Percentiles rank a stretch among this genome's conserved stretches.
phyloP scores from a whole-genome alignment of 2,113 vertebrate species.

The Tetraodon nigroviridis region DNA sequence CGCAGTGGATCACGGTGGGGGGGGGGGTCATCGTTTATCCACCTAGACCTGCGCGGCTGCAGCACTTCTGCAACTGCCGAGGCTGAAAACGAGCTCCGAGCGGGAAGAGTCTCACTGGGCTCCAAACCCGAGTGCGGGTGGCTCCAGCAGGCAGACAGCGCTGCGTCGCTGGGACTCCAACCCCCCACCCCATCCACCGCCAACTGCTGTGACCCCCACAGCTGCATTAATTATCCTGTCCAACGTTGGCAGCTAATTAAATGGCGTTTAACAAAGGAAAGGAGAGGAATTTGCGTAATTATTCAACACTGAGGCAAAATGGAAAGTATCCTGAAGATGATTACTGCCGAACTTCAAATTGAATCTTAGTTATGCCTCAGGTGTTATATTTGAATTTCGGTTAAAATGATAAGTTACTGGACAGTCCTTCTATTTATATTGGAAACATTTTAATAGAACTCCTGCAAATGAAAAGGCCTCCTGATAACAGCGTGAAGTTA shows the following conservation, averaged over 20 bases:
- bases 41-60: constrained; percentile 10
- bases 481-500: not conserved
- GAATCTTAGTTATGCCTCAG: constrained; percentile 53
- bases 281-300: constrained; percentile 66
- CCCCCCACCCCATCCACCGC: constrained; percentile 8
- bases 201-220: constrained; percentile 44
- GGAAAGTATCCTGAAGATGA: constrained; percentile 49
- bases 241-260: constrained; percentile 75
- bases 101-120: constrained; percentile 25
- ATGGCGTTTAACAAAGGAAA: constrained; percentile 69
- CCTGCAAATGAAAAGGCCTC: constrained; percentile 8
- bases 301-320: constrained; percentile 70
- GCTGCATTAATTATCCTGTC: constrained; percentile 74
- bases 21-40: constrained; percentile 21
- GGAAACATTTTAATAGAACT: constrained; percentile 6
- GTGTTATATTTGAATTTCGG: constrained; percentile 28
- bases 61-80: constrained; percentile 6
- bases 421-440: constrained; percentile 1
- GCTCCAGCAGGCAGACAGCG: constrained; percentile 14
- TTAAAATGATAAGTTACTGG: constrained; percentile 22
- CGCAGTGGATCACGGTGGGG: constrained; percentile 1
- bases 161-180: constrained; percentile 34
- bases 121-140: constrained; percentile 25
- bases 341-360: constrained; percentile 54
- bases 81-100: constrained; percentile 16